Base-by-base conservation (phyloP, 1,140 invertebrate genomes). In the Zaprionus taronus region DNA sequence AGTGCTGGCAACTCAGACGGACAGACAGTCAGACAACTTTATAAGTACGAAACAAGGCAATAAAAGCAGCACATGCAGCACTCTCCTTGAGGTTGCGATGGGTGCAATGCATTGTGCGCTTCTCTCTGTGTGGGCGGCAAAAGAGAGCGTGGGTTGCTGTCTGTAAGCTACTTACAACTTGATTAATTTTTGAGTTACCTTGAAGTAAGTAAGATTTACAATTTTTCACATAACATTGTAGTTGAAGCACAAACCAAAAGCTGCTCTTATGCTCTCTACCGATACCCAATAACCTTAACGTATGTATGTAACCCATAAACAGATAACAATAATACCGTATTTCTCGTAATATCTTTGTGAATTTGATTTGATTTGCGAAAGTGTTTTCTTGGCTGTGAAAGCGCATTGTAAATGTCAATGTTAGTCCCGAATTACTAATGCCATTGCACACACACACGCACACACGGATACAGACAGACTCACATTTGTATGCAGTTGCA, bases 361-460 rank as follows among this genome's bases (percentile, higher is more conserved):
- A n/a, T 65, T 74, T 66, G 65, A 83, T 79, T 84, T 51, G 41
- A 41, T 61, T 47, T 31, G 72, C 62, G 61, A 68, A 70, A 34
- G 56, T 66, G 24, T 51, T 31, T 66, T 47, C 2, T 22, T 49
- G 2, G 14, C n/a, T 38, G 34, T 49, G 80, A 76, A 75, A 65
- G 70, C 49, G 81, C 75, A 81, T 2, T 17, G 41, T 83, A 77
- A 87, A 84, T 79, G 78, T 83, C 84, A 83, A 65, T 81, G 80
- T 79, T 70, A 68, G 53, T 69, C 72, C 53, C 80, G 77, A 75
- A 75, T 77, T 87, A 80, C 73, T 81, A 83, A 89, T 78, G 56
- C 78, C 78, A 89, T 79, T 17, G 7, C n/a, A 15, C 12, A 15
- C 4, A 44, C n/a, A 17, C 73, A 44, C n/a, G 9, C 73, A 56